Conservation (phyloP, 2,113 vertebrate species). For the Gasterosteus nipponicus region DNA sequence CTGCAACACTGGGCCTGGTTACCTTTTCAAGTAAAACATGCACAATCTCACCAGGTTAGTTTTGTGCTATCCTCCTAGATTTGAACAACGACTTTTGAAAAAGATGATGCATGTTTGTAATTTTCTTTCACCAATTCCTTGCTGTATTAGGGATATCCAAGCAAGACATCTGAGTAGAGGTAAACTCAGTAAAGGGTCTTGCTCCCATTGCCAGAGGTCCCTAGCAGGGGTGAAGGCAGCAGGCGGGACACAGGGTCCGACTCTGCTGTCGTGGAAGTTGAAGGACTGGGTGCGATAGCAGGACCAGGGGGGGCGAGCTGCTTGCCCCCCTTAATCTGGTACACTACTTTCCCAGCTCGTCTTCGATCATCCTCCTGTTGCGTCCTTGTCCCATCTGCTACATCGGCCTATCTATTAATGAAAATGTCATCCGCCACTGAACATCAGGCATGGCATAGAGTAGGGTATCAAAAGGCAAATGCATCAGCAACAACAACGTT, state of each 20-base stretch:
- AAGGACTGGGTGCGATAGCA: slow-evolving; percentile 11
- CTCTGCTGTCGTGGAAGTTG: slow-evolving; percentile 7
- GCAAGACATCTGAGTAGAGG: slow-evolving; percentile 3
- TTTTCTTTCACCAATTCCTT: no score
- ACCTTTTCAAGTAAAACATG: no score
- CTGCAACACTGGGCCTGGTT: background rate
- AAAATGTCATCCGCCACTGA: background rate
- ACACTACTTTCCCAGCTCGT: background rate
- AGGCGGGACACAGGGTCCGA: slow-evolving; percentile 29
- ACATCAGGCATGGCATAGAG: background rate
- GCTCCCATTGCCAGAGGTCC: slow-evolving; percentile 23
- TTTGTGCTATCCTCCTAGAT: no score
- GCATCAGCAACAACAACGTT: background rate
- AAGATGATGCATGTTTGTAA: no score
- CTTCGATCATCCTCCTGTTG: background rate
- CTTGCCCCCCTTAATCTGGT: slow-evolving; percentile 7
- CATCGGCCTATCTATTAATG: background rate
- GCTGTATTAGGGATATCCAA: background rate
- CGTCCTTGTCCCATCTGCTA: background rate
- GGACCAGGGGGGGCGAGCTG: slow-evolving; percentile 7
- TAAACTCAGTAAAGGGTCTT: slow-evolving; percentile 5
- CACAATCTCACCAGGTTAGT: no score
- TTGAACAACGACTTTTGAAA: no score
- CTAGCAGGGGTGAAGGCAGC: slow-evolving; percentile 27
- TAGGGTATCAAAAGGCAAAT: background rate